Evolutionary conservation across 92 coral and sea anemone species (phyloP).

Genomic region (Palythoa grandiflora): DNA sequence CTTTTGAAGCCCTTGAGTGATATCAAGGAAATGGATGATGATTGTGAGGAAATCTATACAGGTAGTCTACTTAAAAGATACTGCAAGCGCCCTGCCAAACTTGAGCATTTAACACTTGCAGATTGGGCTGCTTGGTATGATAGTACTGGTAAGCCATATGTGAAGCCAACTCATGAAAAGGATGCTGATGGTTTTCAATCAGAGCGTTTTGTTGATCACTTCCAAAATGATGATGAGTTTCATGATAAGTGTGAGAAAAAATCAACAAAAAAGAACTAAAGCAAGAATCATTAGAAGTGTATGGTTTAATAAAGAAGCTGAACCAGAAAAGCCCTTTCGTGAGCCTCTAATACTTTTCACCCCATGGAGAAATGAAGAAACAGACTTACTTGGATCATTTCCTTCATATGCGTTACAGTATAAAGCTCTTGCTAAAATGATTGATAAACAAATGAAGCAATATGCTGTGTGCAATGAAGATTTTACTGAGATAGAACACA

Average conservation of each 20-base stretch:
- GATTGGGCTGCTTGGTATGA: conserved; percentile 71
- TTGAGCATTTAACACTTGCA: conserved; percentile 1
- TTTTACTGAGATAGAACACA: conserved; percentile 21
- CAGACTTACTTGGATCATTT: conserved; percentile 15
- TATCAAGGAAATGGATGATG: conserved; percentile 57
- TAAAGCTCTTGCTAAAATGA: conserved; percentile 13
- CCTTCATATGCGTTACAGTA: conserved; percentile 15
- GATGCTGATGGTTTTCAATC: conserved; percentile 52
- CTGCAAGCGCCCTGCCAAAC: conserved; percentile 39
- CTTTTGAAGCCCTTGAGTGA: no score
- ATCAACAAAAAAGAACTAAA: background rate
- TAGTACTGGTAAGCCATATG: conserved; percentile 44
- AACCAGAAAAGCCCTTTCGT: conserved; percentile 2
- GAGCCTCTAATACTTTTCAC: background rate
- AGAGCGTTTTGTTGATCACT: conserved; percentile 51
- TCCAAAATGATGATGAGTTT: conserved; percentile 34
- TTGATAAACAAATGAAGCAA: conserved; percentile 6
- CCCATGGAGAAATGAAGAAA: conserved; percentile 9
- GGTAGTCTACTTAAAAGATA: conserved; percentile 70
- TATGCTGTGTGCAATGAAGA: conserved; percentile 24
- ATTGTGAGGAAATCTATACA: conserved; percentile 75
- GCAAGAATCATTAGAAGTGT: background rate
- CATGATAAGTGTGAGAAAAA: background rate
- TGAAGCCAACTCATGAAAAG: conserved; percentile 10
- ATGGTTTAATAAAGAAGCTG: background rate